Evolutionary conservation across 2,113 vertebrate genomes (phyloP), one percentile per base, ranked within the genome.

Genomic region (Zeus faber): DNA sequence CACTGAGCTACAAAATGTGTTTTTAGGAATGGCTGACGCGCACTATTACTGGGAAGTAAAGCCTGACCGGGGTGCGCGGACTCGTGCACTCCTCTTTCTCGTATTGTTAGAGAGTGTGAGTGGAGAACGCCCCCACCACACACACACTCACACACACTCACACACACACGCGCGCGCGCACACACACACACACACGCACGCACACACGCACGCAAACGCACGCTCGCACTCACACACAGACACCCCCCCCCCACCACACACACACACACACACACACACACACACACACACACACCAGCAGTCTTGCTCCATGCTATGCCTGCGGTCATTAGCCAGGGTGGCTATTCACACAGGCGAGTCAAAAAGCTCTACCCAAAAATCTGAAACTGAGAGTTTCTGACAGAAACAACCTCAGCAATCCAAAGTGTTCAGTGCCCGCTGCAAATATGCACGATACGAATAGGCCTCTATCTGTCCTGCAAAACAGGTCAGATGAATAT

Each of bases 51-150:
- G 65, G 76, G 75, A 82, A 79, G 76, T 69, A 81, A 73, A 72
- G 67, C 76, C 87, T 87, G 83, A 60, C n/a, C 66, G 49, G 77
- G 70, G 76, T 74, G 73, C 82, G 75, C 88, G 71, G 80, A 86
- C 91, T 91, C 89, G 89, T 91, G 89, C 91, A 85, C 90, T 88
- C 91, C 87, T 90, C 89, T 89, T 91, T 91, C 80, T 86, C 77
- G 88, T 92, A 93, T 94, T 95, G 93, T 95, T 92, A 91, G 86
- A 88, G 89, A 89, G 91, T 93, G 93, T 93, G 93, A 92, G 85
- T 74, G 65, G 90, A 92, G 91, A 91, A 91, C 88, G 91, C 91
- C 91, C 81, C 90, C 89, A 85, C 87, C 49, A 25, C 80, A 4
- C 27, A 4, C 27, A 4, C 27, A 29, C 39, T 45, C 49, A 43